Conservation (phyloP, 2,888 invertebrate species). For the Pecten maximus region DNA sequence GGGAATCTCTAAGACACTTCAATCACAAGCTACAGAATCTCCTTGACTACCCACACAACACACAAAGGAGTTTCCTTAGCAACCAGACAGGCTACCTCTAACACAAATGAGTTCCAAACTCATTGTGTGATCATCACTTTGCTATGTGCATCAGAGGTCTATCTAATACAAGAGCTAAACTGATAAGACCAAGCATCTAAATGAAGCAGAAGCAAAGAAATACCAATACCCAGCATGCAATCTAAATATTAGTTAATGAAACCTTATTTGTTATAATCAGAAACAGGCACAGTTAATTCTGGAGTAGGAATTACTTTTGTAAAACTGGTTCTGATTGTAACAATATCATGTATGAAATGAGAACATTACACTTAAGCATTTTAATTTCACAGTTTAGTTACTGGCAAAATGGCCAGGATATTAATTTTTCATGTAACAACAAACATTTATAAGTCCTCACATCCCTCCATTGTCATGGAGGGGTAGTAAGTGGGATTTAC, state of each 20-base stretch:
- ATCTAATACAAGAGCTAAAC: not conserved
- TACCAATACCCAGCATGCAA: slow-evolving; percentile 3
- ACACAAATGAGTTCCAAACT: not conserved
- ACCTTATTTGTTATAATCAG: not conserved
- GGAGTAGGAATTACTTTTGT: too few species aligned
- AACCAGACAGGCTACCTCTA: not conserved
- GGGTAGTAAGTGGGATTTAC: too few species aligned
- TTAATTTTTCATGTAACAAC: too few species aligned
- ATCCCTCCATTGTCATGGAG: too few species aligned
- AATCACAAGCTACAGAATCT: not conserved
- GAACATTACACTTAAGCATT: not conserved
- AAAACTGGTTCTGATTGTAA: not conserved
- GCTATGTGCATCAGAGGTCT: not conserved
- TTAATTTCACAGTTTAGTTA: not conserved
- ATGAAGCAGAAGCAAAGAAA: not conserved
- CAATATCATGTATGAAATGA: not conserved
- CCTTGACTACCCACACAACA: slow-evolving; percentile 30
- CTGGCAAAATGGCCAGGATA: too few species aligned
- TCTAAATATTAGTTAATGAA: not conserved
- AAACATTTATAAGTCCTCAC: too few species aligned
- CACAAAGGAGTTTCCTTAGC: not conserved
- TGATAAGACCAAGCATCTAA: not conserved
- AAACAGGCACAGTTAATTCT: not conserved
- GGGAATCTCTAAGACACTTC: not conserved
- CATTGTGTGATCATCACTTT: not conserved